Evolutionary conservation across 2,797 vertebrate genomes (phyloP), one percentile per base, ranked within the genome.

Genomic region (Poecilia picta): DNA sequence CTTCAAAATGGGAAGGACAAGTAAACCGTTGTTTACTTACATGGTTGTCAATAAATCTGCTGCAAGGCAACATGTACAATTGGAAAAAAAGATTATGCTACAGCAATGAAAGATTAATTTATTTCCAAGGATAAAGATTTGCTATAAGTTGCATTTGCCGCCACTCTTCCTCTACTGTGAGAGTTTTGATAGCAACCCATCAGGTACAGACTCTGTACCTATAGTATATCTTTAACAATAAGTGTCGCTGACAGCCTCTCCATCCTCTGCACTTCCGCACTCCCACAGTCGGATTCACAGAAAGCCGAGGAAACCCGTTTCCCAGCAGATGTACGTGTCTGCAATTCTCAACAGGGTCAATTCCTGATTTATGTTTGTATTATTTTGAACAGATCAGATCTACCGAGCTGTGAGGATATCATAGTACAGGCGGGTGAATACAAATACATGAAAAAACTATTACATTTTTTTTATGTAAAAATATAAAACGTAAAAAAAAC

Each of bases 221-320:
- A 25, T n/a, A 39, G 33, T 0, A 0, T 45, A 68, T 77, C n/a
- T 82, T 55, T 71, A 45, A 59, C 31, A 53, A 8, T 20, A 36
- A 46, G 53, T 31, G 23, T 62, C 43, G 64, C 7, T n/a, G 46
- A 36, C 41, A 83, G 74, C 62, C 55, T 20, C 31, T 53, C 3
- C 43, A 51, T 76, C 39, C 11, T 59, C 31, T 39, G 13, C 33
- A 28, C 51, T 6, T 55, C n/a, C 36, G 13, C 33, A 28, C 51
- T 6, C 49, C n/a, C 36, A 74, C 71, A 72, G 70, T 70, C 74
- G 75, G 78, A 55, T 10, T 49, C 46, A 47, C 18, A 8, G 28
- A 73, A 33, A 51, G 16, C 0, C 51, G 16, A 68, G 39, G 20
- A 68, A 66, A 79, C 28, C 4, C 18, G 18, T 68, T 81, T 70